Evolutionary conservation across 2,888 invertebrate genomes (phyloP), one percentile per base, ranked within the genome.

Genomic region (Drosophila affinis): DNA sequence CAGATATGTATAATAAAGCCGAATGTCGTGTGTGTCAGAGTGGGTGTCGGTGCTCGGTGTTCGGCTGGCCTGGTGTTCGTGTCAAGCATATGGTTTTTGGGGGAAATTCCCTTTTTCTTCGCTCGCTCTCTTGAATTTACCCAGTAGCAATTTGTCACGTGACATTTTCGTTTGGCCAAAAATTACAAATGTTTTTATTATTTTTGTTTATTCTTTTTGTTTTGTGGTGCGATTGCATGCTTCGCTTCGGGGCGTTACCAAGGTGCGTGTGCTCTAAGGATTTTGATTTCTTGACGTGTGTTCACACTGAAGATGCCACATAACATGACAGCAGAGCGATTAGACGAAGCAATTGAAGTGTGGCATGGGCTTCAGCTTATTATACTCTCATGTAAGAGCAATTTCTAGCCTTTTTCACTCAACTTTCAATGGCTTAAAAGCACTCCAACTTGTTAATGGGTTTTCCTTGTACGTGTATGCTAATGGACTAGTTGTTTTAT

Each of bases 131-230:
- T 69, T 72, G 73, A 70, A 49, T 59, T 65, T 63, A 78, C 81
- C 86, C 78, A 73, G 74, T 81, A 68, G 87, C 84, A 87, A 87
- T 87, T 87, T 87, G 88, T 89, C 87, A 87, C 79, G 76, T 78
- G 77, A 67, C 76, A 68, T 78, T 83, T 76, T 65, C 52, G 52
- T 67, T 62, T 67, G 48, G 65, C 65, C 57, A 54, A 53, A 69
- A 71, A 69, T 69, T 68, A 75, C 74, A 75, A 69, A 62, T 67
- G 73, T 62, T 73, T 59, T 62, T 75, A 63, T 58, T 72, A 75
- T 75, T 64, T 75, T 60, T 21, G 72, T 75, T 75, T 77, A 73
- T 70, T 76, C 65, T 79, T 53, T 60, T 80, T 49, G 58, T 54
- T 39, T 39, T 14, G 5, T 39, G 39, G 6, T 39, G n/a, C 6